A percentile compares a stretch with the other conserved stretches of the same genome.
phyloP scores from a whole-genome alignment of 2,888 invertebrate species.

The Eumacrocentrus americanus region DNA sequence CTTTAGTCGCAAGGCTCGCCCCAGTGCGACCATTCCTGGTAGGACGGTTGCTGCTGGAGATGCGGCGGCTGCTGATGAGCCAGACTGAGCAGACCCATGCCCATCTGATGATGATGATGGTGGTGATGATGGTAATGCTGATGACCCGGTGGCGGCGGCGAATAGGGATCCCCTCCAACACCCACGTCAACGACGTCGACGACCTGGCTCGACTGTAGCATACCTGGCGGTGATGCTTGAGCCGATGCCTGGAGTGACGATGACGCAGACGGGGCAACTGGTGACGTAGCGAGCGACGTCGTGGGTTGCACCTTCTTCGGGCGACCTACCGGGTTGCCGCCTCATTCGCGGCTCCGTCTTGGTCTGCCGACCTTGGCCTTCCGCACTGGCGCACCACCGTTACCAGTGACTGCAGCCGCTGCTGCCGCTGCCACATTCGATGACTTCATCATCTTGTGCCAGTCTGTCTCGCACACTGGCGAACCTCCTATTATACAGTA shows the following conservation, averaged over 20 bases:
- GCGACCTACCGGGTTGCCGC: conserved; percentile 62
- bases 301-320: conserved; percentile 60
- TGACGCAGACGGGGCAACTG: conserved; percentile 33
- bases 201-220: conserved; percentile 35
- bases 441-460: conserved; percentile 86
- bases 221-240: conserved; percentile 28
- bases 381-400: conserved; percentile 70
- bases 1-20: conserved; percentile 55
- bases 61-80: conserved; percentile 30
- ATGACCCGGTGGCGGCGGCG: conserved; percentile 62
- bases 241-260: conserved; percentile 40
- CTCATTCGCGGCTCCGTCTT: conserved; percentile 89
- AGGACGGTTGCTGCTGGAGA: conserved; percentile 40
- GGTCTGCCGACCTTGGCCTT: conserved; percentile 91
- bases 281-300: conserved; percentile 40
- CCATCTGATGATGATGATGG: conserved; percentile 46
- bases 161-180: conserved; percentile 56
- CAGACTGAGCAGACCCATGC: conserved; percentile 21
- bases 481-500: conserved; percentile 91
- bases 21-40: conserved; percentile 42
- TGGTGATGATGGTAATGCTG: conserved; percentile 53
- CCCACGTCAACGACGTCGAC: conserved; percentile 50
- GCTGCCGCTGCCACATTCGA: conserved; percentile 67
- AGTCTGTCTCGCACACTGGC: conserved; percentile 94
- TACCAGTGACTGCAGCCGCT: conserved; percentile 71